These are phyloP conservation scores for Bothrops jararaca DNA, from an alignment of 2,113 vertebrate genomes.

Conservation along the genomic window DNA sequence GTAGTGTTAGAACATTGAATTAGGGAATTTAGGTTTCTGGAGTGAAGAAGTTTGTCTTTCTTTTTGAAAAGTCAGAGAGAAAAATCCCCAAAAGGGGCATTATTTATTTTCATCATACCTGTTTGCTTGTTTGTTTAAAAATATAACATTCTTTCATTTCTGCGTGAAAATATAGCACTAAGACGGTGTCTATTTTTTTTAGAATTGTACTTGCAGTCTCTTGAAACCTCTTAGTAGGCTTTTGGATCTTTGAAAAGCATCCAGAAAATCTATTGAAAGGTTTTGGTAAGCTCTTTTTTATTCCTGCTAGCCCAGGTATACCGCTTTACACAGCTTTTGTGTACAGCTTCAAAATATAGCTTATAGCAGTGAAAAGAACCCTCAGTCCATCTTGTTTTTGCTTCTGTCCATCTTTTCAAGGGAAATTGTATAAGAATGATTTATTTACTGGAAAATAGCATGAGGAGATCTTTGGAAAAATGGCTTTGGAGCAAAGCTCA, in stretches of 20 bases:
- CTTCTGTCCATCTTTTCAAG: background rate
- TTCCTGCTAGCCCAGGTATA: constrained; percentile 24
- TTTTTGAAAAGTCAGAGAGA: background rate
- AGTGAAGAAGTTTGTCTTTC: background rate
- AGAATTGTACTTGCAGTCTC: background rate
- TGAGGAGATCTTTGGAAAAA: constrained; percentile 10
- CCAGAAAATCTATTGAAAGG: constrained; percentile 25
- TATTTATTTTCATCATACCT: constrained; percentile 11
- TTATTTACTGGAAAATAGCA: constrained; percentile 5
- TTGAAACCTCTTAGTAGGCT: constrained; percentile 11
- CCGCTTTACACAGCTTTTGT: constrained; percentile 19
- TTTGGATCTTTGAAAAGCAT: constrained; percentile 10
- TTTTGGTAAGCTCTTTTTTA: constrained; percentile 5
- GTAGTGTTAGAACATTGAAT: constrained; percentile 12
- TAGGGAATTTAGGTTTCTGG: constrained; percentile 1
- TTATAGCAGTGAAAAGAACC: constrained; percentile 8
- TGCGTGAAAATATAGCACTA: constrained; percentile 5
- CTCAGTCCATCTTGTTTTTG: background rate
- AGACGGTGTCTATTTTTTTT: background rate
- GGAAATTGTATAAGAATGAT: constrained; percentile 12
- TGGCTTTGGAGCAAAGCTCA: background rate
- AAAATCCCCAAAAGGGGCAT: background rate
- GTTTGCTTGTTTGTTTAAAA: background rate
- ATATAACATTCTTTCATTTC: background rate
- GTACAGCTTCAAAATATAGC: constrained; percentile 23